A percentile compares a stretch with the other conserved stretches of the same genome.
These are phyloP conservation scores for Diorhabda elongata DNA, from an alignment of 1,140 invertebrate species.

Conservation along the genomic window DNA sequence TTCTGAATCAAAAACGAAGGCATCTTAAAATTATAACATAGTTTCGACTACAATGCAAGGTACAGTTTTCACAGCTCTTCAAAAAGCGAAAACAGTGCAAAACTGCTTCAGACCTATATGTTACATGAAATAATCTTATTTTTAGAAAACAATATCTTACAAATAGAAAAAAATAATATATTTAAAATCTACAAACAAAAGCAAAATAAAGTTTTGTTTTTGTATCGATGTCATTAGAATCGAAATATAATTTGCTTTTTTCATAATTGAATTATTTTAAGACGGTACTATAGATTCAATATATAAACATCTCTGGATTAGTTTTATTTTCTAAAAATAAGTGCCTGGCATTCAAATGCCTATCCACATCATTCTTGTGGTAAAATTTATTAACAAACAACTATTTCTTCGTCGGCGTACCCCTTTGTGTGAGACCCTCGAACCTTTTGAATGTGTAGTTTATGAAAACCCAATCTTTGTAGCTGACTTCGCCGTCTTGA, in stretches of 20 bases:
- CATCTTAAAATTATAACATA: not conserved
- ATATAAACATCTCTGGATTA: conserved; percentile 17
- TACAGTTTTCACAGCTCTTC: conserved; percentile 41
- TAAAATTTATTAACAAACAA: conserved; percentile 26
- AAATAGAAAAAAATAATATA: not conserved
- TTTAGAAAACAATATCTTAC: conserved; percentile 32
- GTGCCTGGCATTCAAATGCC: conserved; percentile 24
- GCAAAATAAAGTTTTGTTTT: not conserved
- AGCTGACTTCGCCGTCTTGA: conserved; percentile 78
- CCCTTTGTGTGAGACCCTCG: conserved; percentile 89
- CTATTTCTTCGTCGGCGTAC: conserved; percentile 73
- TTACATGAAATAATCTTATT: conserved; percentile 34
- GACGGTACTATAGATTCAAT: conserved; percentile 21
- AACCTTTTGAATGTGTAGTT: conserved; percentile 99
- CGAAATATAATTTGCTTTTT: not conserved
- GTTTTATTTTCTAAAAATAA: conserved; percentile 38
- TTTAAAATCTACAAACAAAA: not conserved
- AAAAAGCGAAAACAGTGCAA: conserved; percentile 35
- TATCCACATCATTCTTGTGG: conserved; percentile 13
- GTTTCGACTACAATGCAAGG: conserved; percentile 30
- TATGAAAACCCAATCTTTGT: conserved; percentile 99
- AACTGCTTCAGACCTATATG: conserved; percentile 41
- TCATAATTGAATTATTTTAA: conserved; percentile 14
- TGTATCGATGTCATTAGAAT: too few relatives aligned
- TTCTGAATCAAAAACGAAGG: too few relatives aligned